phyloP scores from a whole-genome alignment of 2,888 invertebrate species.

The Sussaba pulchella region DNA sequence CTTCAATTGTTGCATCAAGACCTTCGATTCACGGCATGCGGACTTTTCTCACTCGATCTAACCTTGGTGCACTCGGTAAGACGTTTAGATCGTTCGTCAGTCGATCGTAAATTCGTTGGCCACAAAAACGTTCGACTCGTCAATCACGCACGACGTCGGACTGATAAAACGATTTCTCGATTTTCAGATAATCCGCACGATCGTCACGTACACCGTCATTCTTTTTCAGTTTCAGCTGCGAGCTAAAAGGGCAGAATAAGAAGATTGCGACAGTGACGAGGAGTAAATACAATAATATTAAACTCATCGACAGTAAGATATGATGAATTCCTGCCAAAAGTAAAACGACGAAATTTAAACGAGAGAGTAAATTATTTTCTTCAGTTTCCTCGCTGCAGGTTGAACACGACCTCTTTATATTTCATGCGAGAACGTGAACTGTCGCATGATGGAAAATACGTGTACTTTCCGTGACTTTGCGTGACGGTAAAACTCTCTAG shows the following conservation, averaged over 20 bases:
- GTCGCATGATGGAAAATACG: too few species aligned
- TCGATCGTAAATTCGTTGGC: background rate
- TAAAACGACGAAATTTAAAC: too few species aligned
- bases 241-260: background rate
- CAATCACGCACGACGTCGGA: background rate
- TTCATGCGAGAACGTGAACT: too few species aligned
- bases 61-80: conserved; percentile 53
- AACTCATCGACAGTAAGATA: background rate
- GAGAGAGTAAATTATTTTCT: too few species aligned
- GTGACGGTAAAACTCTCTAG: too few species aligned
- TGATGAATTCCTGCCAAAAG: too few species aligned
- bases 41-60: conserved; percentile 51
- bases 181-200: conserved; percentile 42
- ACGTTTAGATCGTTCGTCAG: background rate
- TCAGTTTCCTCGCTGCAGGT: too few species aligned
- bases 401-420: too few species aligned
- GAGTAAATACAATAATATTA: background rate
- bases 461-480: too few species aligned
- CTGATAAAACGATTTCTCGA: background rate
- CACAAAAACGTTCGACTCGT: background rate
- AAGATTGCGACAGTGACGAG: background rate
- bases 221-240: conserved; percentile 44
- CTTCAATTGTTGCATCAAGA: conserved; percentile 50
- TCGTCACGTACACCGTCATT: conserved; percentile 49
- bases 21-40: conserved; percentile 52